A percentile compares a stretch with the other conserved stretches of the same genome.
Evolutionary conservation across 2,888 invertebrate genomes (phyloP).

Genomic region (Pantelozetes paolii): DNA sequence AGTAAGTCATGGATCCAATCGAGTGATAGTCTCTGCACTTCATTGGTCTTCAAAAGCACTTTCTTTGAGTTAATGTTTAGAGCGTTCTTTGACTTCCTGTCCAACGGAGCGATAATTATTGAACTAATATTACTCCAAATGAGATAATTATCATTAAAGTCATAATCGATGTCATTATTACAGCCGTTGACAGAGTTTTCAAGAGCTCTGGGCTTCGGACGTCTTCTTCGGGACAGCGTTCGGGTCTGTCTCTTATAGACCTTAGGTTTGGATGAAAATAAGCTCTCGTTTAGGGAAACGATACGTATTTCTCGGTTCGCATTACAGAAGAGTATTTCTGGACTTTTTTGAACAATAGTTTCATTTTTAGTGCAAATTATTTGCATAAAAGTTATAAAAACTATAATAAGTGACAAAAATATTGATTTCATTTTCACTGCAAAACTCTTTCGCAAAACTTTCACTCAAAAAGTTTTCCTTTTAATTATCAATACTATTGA

Average conservation of each 20-base stretch:
- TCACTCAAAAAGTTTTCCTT: too few relatives aligned
- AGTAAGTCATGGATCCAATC: constrained; percentile 20
- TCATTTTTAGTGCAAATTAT: neutral
- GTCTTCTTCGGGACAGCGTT: neutral
- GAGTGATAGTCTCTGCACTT: neutral
- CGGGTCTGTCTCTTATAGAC: neutral
- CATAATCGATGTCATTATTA: neutral
- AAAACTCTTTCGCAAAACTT: too few relatives aligned
- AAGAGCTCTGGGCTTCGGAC: neutral
- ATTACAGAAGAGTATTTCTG: neutral
- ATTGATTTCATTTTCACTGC: neutral
- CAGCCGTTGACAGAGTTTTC: neutral
- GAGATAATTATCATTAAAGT: neutral
- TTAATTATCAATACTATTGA: too few relatives aligned
- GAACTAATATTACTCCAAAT: constrained; percentile 2
- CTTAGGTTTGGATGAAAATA: neutral
- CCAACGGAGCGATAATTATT: neutral
- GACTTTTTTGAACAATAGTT: neutral
- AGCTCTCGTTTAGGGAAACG: neutral
- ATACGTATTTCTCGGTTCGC: constrained; percentile 3
- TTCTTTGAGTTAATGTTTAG: neutral
- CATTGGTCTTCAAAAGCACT: neutral
- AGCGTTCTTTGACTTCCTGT: neutral
- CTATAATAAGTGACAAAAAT: neutral
- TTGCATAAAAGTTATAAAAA: neutral